Conservation (phyloP, 2,797 vertebrate species). For the Pogoniulus pusillus region DNA sequence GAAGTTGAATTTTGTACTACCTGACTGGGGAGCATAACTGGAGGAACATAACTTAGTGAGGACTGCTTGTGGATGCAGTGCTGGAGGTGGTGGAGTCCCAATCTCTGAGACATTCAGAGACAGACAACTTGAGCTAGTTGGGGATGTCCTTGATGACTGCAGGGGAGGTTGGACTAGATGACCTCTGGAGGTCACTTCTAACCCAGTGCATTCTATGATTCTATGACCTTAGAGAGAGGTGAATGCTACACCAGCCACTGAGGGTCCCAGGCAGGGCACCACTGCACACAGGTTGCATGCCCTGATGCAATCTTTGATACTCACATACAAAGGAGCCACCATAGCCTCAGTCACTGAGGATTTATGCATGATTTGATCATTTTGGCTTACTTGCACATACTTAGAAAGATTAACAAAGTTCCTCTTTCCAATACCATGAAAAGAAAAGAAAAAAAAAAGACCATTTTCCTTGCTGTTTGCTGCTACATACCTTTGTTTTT, state of each 20-base stretch:
- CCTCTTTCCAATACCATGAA: neutral
- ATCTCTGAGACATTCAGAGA: no score
- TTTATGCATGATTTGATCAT: neutral
- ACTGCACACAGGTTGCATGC: neutral
- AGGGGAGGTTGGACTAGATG: no score
- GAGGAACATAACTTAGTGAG: neutral
- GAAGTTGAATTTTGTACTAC: neutral
- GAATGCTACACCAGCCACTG: neutral
- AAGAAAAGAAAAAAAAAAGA: fast-evolving
- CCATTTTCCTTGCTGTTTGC: neutral
- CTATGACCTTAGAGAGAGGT: neutral
- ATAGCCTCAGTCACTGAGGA: neutral
- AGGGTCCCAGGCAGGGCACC: neutral
- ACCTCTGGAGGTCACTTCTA: no score
- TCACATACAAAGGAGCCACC: neutral
- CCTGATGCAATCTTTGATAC: neutral
- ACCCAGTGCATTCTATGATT: no score
- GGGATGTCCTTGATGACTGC: no score
- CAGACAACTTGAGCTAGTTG: no score
- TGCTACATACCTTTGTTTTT: conserved; percentile 67
- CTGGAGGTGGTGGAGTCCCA: no score
- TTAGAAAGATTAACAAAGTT: neutral
- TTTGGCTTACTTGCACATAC: neutral
- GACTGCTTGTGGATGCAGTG: fast-evolving
- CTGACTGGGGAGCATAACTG: neutral